phyloP scores from a whole-genome alignment of 2,113 vertebrate genomes.

The Panthera uncia region DNA sequence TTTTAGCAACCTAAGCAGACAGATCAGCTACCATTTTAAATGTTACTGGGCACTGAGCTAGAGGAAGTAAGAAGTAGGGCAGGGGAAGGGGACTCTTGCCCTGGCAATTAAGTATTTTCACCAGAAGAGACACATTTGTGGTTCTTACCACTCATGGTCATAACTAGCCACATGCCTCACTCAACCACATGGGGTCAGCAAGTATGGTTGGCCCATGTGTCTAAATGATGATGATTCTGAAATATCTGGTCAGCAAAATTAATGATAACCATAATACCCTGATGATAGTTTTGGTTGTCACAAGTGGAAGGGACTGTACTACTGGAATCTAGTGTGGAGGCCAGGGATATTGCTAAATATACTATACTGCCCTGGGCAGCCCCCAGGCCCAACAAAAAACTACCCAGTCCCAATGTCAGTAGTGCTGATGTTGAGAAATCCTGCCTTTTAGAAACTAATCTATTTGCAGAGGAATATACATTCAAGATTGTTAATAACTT shows the following conservation, averaged over 20 bases:
- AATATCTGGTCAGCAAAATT: background rate
- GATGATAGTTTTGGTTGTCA: background rate
- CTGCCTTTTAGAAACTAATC: background rate
- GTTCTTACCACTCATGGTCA: background rate
- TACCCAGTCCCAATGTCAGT: background rate
- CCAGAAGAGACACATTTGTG: background rate
- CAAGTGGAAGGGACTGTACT: background rate
- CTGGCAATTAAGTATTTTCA: background rate
- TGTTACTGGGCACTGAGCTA: background rate
- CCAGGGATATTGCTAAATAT: background rate
- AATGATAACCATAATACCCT: background rate
- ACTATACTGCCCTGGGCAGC: too few species aligned
- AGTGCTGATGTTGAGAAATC: background rate
- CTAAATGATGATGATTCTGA: background rate
- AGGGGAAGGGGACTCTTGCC: fast-evolving
- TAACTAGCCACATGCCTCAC: background rate
- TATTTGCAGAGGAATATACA: background rate
- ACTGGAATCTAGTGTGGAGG: background rate
- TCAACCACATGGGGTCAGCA: background rate
- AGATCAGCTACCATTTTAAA: background rate
- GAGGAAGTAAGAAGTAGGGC: background rate
- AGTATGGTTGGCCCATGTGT: background rate
- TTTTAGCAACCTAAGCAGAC: background rate
- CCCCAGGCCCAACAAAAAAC: background rate
- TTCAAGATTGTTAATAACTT: background rate